Evolutionary conservation across 2,113 vertebrate genomes (phyloP), one percentile per base, ranked within the genome.

Genomic region (Campylorhamphus procurvoides): DNA sequence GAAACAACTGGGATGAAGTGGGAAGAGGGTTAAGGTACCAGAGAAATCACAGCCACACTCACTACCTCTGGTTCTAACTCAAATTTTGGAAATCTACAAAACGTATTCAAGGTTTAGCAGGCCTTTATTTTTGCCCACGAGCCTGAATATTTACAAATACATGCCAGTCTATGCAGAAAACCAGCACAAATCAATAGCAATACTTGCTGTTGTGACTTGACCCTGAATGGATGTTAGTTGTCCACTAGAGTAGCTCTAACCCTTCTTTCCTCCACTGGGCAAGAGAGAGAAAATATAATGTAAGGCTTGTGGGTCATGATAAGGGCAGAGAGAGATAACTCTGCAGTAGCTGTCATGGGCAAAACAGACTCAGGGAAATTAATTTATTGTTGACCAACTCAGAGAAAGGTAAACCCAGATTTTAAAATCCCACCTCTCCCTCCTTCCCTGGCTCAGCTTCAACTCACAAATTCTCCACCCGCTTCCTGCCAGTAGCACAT

Each of bases 401-500:
- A 58, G 23, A 63, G 19, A 11, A 12, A 3, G 4, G 1, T 18
- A 52, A 58, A n/a, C 7, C 4, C 10, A 28, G 44, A 64, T 18
- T 6, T 10, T 37, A 39, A 81, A 88, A 47, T 22, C 25, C 7
- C 18, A 33, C 35, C 4, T 13, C 12, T 62, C 4, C 5, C 14
- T 72, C 40, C 25, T 72, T 80, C 13, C 27, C 3, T 5, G 4
- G 12, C 9, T 25, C 15, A 59, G 0, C 8, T 27, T 68, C 29
- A 82, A 4, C 6, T 35, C 28, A 12, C 0, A 2, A 4, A 14
- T 73, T 81, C 69, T 73, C 19, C 12, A 28, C 8, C 8, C 62
- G 14, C 7, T 66, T 14, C 18, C 3, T 6, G 6, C 5, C 4
- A 53, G 8, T 1, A 11, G 11, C 3, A 4, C 9, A 62, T 10